Conservation (phyloP, 2,888 invertebrate genomes). For the Mythimna lalbum region DNA sequence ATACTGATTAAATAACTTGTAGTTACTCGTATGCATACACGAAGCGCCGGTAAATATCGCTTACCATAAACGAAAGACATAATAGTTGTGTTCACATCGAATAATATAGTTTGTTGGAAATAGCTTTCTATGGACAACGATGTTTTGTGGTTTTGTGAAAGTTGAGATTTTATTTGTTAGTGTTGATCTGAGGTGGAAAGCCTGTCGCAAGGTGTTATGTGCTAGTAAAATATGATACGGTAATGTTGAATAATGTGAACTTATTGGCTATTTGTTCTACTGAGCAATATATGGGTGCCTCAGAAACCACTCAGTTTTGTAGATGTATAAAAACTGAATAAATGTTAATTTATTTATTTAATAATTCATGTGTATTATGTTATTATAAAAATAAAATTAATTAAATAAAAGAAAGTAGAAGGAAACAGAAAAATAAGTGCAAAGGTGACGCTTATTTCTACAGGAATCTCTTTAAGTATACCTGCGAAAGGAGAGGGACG, state of each 20-base stretch:
- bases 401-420: too few species aligned
- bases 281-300: too few species aligned
- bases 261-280: background rate
- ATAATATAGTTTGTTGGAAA: constrained; percentile 58
- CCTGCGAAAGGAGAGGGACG: too few species aligned
- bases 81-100: constrained; percentile 34
- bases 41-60: constrained; percentile 54
- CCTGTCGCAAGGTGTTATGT: constrained; percentile 19
- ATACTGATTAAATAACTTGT: constrained; percentile 65
- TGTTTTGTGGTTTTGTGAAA: constrained; percentile 61
- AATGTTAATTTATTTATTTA: too few species aligned
- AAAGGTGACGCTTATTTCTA: too few species aligned
- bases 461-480: too few species aligned
- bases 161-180: constrained; percentile 46
- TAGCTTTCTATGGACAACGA: constrained; percentile 51
- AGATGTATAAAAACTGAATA: too few species aligned
- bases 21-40: constrained; percentile 30
- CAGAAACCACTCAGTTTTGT: too few species aligned
- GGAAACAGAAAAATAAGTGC: too few species aligned
- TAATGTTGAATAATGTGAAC: background rate
- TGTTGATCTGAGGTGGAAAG: constrained; percentile 28
- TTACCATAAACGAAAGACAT: constrained; percentile 39
- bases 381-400: too few species aligned
- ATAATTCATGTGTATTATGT: too few species aligned
- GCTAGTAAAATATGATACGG: constrained; percentile 7